Conservation (phyloP, 1,140 invertebrate species). For the Ganaspis sp. region DNA sequence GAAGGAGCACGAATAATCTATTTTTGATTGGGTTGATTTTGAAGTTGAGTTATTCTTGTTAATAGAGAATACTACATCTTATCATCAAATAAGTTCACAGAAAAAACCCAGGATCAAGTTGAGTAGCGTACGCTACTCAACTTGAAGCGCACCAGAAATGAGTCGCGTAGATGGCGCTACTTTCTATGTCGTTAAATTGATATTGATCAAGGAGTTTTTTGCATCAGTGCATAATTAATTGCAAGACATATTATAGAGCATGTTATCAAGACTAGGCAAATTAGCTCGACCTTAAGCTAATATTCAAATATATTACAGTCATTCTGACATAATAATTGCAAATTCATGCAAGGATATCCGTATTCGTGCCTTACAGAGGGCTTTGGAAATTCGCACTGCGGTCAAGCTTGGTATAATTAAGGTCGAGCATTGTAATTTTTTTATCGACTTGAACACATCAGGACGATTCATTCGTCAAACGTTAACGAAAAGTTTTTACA, state of each 20-base stretch:
- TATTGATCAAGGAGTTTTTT: too few species aligned
- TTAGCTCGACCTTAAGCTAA: neutral
- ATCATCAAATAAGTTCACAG: too few species aligned
- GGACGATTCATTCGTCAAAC: neutral
- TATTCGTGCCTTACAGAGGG: conserved; percentile 16
- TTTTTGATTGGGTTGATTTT: too few species aligned
- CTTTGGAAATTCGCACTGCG: neutral
- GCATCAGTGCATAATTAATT: neutral
- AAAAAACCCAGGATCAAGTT: too few species aligned
- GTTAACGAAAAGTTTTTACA: neutral
- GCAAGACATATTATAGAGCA: neutral
- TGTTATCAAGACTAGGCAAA: neutral
- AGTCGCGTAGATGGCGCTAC: too few species aligned
- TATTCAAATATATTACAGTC: conserved; percentile 9
- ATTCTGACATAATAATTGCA: conserved; percentile 11
- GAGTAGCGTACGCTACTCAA: too few species aligned
- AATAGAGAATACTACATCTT: too few species aligned
- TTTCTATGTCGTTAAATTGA: too few species aligned
- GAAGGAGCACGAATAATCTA: too few species aligned
- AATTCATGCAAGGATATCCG: conserved; percentile 27
- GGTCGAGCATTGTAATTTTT: conserved; percentile 9
- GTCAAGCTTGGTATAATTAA: neutral
- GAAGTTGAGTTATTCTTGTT: too few species aligned
- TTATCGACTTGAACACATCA: neutral
- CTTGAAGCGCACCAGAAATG: too few species aligned